Percentiles rank a stretch among this genome's conserved stretches.
Evolutionary conservation across 2,888 invertebrate species (phyloP).

Genomic region (Apamea crenata): DNA sequence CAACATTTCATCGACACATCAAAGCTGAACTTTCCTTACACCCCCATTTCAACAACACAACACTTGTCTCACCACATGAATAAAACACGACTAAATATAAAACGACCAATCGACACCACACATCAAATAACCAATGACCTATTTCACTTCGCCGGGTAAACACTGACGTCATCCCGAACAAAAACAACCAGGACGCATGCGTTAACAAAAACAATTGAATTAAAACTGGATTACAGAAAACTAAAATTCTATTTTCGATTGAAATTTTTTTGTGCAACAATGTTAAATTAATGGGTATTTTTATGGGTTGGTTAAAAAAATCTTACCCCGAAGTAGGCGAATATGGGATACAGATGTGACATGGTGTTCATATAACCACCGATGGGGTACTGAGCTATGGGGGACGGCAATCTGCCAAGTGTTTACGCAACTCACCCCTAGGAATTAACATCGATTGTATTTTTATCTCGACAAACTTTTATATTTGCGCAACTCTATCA

Average conservation of each 20-base stretch:
- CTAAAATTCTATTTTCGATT: not conserved
- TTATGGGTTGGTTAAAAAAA: not conserved
- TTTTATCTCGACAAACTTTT: constrained; percentile 50
- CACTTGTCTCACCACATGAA: constrained; percentile 40
- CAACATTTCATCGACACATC: not conserved
- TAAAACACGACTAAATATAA: constrained; percentile 46
- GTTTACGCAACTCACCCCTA: constrained; percentile 60
- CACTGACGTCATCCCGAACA: constrained; percentile 62
- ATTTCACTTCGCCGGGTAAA: constrained; percentile 64
- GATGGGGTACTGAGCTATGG: constrained; percentile 76
- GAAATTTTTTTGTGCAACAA: not conserved
- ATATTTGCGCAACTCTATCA: constrained; percentile 47
- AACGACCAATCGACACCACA: constrained; percentile 36
- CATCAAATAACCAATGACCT: constrained; percentile 61
- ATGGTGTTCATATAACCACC: constrained; percentile 78
- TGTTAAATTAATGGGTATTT: not conserved
- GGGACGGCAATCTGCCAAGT: constrained; percentile 81
- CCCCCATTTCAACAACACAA: constrained; percentile 26
- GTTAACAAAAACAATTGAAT: constrained; percentile 56
- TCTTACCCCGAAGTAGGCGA: constrained; percentile 83
- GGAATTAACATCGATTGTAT: constrained; percentile 58
- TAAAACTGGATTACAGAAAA: constrained; percentile 64
- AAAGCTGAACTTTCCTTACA: not conserved
- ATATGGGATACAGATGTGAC: constrained; percentile 73
- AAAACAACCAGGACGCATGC: constrained; percentile 66